Evolutionary conservation across 1,140 invertebrate genomes (phyloP).

Genomic region (Zaprionus taronus): DNA sequence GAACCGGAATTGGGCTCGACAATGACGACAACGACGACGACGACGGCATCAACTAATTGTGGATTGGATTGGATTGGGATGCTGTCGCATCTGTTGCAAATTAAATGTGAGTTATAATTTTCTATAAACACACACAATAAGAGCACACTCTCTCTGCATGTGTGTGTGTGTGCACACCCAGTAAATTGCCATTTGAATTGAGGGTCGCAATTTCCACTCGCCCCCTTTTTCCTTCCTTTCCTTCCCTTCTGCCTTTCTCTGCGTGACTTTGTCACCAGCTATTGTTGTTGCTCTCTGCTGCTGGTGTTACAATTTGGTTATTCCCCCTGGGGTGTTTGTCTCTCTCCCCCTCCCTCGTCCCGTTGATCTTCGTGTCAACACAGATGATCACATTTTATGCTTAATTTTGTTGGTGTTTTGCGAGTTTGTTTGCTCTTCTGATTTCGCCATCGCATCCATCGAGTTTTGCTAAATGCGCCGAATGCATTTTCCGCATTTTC

Average conservation of each 20-base stretch:
- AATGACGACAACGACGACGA: not conserved
- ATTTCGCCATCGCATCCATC: slow-evolving; percentile 44
- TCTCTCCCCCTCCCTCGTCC: slow-evolving; percentile 6
- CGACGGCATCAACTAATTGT: slow-evolving; percentile 40
- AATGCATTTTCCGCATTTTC: slow-evolving; percentile 47
- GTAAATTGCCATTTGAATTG: slow-evolving; percentile 71
- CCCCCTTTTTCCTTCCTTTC: slow-evolving; percentile 16
- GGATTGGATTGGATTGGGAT: slow-evolving; percentile 40
- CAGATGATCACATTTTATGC: slow-evolving; percentile 84
- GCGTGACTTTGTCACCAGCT: slow-evolving; percentile 30
- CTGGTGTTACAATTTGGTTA: slow-evolving; percentile 80
- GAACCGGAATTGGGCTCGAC: slow-evolving; percentile 32
- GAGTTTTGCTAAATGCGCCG: slow-evolving; percentile 41
- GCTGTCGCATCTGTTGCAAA: slow-evolving; percentile 84
- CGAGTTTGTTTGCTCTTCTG: slow-evolving; percentile 66
- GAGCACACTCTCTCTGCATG: slow-evolving; percentile 13
- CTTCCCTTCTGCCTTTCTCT: not conserved
- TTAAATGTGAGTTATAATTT: slow-evolving; percentile 84
- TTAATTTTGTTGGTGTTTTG: slow-evolving; percentile 63
- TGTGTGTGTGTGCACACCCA: slow-evolving; percentile 53
- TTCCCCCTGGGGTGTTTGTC: slow-evolving; percentile 33
- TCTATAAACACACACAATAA: slow-evolving; percentile 74
- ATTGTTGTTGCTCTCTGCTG: slow-evolving; percentile 54
- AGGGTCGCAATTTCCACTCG: slow-evolving; percentile 55
- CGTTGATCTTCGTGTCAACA: slow-evolving; percentile 84